Evolutionary conservation across 2,888 invertebrate genomes (phyloP).

Genomic region (Apantesis nais): DNA sequence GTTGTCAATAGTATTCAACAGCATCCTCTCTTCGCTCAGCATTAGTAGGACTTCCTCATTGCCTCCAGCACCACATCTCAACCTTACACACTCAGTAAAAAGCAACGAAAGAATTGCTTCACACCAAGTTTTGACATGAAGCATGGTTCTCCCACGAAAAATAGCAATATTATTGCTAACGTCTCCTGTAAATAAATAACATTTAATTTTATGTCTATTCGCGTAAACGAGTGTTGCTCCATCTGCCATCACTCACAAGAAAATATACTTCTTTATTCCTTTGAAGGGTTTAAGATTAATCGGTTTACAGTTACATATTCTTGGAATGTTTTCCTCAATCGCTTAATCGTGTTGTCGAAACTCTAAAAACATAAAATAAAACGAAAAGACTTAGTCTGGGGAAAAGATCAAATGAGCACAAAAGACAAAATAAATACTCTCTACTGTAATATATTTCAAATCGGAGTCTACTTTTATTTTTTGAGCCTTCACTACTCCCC

Average conservation of each 20-base stretch:
- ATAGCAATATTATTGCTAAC: background rate
- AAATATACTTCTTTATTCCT: background rate
- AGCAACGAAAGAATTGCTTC: no score
- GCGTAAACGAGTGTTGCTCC: background rate
- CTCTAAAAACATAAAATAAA: conserved; percentile 7
- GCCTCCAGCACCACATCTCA: no score
- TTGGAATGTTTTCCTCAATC: background rate
- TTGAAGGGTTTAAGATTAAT: conserved; percentile 4
- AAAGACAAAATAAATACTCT: no score
- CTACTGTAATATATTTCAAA: no score
- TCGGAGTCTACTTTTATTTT: no score
- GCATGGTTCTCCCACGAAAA: no score
- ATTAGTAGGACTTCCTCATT: no score
- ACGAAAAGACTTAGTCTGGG: background rate
- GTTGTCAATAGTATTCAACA: no score
- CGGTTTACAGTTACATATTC: background rate
- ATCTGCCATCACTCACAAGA: background rate
- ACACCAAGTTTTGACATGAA: no score
- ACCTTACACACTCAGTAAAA: no score
- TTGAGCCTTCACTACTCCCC: no score
- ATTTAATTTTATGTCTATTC: background rate
- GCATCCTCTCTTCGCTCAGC: no score
- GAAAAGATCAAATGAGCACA: background rate
- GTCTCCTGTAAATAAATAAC: background rate
- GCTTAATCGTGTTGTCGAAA: conserved; percentile 1